Conservation (phyloP, 2,797 vertebrate species). For the Odontamblyopus lacepedii region DNA sequence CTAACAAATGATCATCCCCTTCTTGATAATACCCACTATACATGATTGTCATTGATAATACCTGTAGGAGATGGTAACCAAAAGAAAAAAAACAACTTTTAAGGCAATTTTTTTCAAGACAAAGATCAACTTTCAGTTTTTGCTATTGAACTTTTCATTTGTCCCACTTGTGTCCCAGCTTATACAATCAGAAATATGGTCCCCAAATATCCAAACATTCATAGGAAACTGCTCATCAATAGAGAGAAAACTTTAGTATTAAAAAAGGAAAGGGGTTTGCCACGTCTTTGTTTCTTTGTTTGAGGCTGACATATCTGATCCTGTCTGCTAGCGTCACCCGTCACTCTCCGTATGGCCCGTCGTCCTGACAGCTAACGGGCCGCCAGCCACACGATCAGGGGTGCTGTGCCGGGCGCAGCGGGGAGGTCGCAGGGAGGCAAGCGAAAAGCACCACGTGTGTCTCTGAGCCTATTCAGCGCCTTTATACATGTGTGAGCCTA, state of each 20-base stretch:
- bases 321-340: conserved; percentile 71
- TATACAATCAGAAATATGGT: no score
- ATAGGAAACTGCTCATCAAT: background rate
- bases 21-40: no score
- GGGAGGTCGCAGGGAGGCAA: conserved; percentile 63
- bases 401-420: conserved; percentile 68
- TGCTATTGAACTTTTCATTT: no score
- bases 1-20: no score
- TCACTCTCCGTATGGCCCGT: conserved; percentile 70
- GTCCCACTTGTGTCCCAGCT: no score
- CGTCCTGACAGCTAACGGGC: conserved; percentile 77
- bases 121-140: no score
- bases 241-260: conserved; percentile 6
- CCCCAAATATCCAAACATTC: no score
- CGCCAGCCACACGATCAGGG: conserved; percentile 76
- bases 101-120: no score
- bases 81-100: no score
- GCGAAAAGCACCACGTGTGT: conserved; percentile 57
- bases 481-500: background rate
- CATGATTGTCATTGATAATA: no score
- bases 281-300: conserved; percentile 69
- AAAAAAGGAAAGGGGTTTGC: conserved; percentile 52
- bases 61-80: no score
- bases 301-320: conserved; percentile 76
- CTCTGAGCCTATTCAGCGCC: conserved; percentile 13